phyloP scores from a whole-genome alignment of 1,140 invertebrate genomes.

The Neodiprion virginianus region DNA sequence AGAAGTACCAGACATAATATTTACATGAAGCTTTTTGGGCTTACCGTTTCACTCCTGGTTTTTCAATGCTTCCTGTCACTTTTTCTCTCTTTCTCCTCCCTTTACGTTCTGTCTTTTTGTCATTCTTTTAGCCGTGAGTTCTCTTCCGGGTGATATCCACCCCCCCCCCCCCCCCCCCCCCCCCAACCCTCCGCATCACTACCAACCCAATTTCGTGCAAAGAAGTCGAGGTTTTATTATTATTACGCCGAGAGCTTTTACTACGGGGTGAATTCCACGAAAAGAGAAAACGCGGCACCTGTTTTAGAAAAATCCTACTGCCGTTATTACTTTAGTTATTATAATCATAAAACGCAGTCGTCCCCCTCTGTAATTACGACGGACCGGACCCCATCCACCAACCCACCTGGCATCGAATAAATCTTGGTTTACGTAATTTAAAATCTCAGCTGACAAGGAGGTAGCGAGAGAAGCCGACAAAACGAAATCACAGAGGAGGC shows the following conservation, averaged over 20 bases:
- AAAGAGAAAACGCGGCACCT: neutral
- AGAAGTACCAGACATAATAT: no score
- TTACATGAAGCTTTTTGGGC: no score
- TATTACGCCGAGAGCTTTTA: constrained; percentile 2
- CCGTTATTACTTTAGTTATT: constrained; percentile 5
- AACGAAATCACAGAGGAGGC: no score
- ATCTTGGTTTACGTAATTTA: neutral
- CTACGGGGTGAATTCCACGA: neutral
- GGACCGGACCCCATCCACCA: neutral
- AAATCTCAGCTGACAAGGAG: no score
- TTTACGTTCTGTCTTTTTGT: neutral
- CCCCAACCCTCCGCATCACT: no score
- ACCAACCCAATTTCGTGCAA: neutral
- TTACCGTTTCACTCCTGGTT: no score
- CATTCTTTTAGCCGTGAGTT: neutral
- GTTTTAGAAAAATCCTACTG: neutral
- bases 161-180: neutral
- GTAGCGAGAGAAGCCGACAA: no score
- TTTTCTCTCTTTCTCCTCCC: neutral
- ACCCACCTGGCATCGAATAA: neutral
- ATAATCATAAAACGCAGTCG: neutral
- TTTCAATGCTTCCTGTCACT: neutral
- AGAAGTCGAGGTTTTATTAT: constrained; percentile 3
- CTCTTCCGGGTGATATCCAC: neutral
- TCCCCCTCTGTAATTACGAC: neutral